Conservation (phyloP, 2,888 invertebrate genomes). For the Odontothrips loti region DNA sequence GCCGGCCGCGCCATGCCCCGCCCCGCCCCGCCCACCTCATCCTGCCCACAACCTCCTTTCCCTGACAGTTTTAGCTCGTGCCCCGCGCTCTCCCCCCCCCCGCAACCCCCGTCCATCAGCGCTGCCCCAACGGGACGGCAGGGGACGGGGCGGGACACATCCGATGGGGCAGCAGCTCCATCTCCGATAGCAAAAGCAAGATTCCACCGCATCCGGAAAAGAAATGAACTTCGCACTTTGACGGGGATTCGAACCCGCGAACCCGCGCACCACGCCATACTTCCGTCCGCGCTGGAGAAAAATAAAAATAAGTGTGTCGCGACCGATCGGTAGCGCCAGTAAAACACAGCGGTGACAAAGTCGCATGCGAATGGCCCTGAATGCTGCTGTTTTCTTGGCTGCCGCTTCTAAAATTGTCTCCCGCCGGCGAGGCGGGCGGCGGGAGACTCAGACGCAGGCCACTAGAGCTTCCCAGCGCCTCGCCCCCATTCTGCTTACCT, state of each 20-base stretch:
- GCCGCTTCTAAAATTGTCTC: slow-evolving; percentile 13
- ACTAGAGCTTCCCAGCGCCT: neutral
- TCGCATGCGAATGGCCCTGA: neutral
- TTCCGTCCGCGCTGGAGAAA: too few species aligned
- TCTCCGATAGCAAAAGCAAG: too few species aligned
- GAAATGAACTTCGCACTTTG: too few species aligned
- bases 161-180: too few species aligned
- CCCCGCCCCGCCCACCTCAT: neutral
- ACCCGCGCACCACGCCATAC: too few species aligned
- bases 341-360: neutral
- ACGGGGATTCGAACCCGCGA: too few species aligned
- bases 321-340: too few species aligned
- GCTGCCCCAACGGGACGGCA: too few species aligned
- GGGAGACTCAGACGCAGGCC: neutral
- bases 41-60: neutral
- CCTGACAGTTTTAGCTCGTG: neutral
- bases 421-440: neutral
- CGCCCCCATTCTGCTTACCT: neutral
- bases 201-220: too few species aligned
- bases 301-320: too few species aligned
- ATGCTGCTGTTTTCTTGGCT: neutral
- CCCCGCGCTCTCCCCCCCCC: neutral
- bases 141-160: too few species aligned
- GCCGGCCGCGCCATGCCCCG: neutral
- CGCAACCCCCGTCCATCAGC: neutral